Conservation (phyloP, 2,888 invertebrate genomes). For the Pyrocoelia pectoralis region DNA sequence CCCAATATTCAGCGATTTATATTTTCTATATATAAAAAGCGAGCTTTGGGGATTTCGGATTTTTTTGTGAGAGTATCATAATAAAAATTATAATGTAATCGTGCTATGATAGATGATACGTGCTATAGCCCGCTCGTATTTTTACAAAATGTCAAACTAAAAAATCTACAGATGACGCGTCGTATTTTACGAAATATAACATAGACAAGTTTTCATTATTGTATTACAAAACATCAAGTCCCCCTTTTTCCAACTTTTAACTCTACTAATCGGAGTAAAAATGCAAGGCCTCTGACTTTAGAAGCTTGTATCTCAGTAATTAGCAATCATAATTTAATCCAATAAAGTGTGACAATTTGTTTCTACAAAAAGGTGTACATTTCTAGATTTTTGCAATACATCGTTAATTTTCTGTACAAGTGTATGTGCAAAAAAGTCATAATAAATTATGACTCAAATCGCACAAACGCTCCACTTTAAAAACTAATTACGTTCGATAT, state of each 20-base stretch:
- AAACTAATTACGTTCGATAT: no score
- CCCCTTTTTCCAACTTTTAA: not conserved
- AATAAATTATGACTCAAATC: no score
- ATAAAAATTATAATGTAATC: constrained; percentile 11
- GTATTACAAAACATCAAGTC: not conserved
- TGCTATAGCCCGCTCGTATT: not conserved
- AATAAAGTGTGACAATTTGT: no score
- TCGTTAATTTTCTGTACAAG: no score
- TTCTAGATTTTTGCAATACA: no score
- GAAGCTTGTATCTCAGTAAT: no score
- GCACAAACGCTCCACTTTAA: no score
- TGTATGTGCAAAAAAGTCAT: no score
- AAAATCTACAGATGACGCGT: constrained; percentile 10
- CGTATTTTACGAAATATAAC: not conserved
- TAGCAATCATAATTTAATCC: no score
- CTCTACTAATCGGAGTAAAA: no score
- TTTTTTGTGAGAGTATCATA: constrained; percentile 3
- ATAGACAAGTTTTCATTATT: not conserved
- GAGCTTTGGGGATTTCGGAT: constrained; percentile 3
- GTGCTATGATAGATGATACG: constrained; percentile 10
- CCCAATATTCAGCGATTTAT: constrained; percentile 3
- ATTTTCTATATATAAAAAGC: constrained; percentile 1
- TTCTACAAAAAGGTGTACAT: no score
- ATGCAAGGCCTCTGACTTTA: no score
- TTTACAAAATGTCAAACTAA: constrained; percentile 9